phyloP scores from a whole-genome alignment of 2,888 invertebrate species.

The Melieria picta region DNA sequence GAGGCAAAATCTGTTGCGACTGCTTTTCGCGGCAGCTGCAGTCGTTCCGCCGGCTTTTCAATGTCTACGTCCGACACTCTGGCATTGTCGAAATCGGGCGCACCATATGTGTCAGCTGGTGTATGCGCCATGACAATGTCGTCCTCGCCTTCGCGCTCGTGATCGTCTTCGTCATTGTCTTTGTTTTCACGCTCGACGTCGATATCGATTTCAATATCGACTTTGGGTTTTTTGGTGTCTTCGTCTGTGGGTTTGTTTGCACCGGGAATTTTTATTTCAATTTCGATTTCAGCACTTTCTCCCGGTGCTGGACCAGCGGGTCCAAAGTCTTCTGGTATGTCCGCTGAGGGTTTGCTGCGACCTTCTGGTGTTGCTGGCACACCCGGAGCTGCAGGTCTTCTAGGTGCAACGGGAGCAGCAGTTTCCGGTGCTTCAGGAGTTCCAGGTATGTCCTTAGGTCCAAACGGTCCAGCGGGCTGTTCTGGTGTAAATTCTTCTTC shows the following conservation, averaged over 20 bases:
- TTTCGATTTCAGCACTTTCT: background rate
- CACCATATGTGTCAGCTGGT: constrained; percentile 56
- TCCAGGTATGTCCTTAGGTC: no score
- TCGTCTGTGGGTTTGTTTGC: background rate
- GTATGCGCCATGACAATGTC: constrained; percentile 41
- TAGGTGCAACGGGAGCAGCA: no score
- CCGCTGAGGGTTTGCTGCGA: no score
- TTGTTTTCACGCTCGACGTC: constrained; percentile 31
- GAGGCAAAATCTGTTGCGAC: constrained; percentile 47
- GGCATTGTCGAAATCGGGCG: constrained; percentile 41
- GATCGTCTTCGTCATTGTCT: constrained; percentile 16
- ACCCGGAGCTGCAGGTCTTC: no score
- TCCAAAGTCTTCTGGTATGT: no score
- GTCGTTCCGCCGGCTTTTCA: constrained; percentile 52
- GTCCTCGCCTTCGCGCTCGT: constrained; percentile 23
- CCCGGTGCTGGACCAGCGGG: background rate
- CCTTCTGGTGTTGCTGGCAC: background rate
- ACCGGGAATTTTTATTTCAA: background rate
- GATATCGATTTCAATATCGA: constrained; percentile 39
- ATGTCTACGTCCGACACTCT: constrained; percentile 41
- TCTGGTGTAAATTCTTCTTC: no score
- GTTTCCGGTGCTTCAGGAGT: no score
- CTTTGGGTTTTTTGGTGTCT: constrained; percentile 42
- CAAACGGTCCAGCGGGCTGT: no score
- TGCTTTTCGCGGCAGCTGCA: constrained; percentile 57